Evolutionary conservation across 2,888 invertebrate species (phyloP).

Genomic region (Agriopis leucophaearia): DNA sequence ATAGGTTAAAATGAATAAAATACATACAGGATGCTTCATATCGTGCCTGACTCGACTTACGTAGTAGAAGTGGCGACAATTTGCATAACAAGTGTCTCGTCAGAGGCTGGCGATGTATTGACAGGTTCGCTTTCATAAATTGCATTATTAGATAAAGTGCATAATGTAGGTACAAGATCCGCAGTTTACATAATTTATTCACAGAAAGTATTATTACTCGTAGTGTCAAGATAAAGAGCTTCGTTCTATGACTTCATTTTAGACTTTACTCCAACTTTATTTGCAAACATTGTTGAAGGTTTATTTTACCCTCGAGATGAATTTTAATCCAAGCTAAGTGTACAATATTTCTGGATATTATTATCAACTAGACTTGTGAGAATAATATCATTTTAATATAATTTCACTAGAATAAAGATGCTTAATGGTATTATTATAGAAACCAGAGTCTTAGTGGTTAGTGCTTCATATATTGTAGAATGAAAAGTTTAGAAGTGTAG

Average conservation of each 20-base stretch:
- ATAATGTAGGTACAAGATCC: neutral
- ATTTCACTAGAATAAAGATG: neutral
- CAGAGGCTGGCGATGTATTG: neutral
- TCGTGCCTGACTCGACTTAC: neutral
- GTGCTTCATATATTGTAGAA: neutral
- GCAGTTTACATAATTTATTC: neutral
- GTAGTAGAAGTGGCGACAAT: constrained; percentile 1
- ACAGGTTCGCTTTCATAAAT: too few relatives aligned
- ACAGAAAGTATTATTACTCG: neutral
- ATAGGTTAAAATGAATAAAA: constrained; percentile 2
- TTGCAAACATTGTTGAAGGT: neutral
- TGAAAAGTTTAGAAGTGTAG: neutral
- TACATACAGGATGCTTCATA: constrained; percentile 7
- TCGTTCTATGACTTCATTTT: neutral
- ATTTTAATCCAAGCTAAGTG: constrained; percentile 11
- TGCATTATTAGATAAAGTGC: neutral
- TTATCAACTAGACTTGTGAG: neutral
- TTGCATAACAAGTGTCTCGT: constrained; percentile 18
- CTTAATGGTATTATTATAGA: neutral
- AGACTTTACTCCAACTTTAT: neutral
- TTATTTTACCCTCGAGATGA: constrained; percentile 2
- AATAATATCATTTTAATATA: constrained; percentile 1
- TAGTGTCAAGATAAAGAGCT: neutral
- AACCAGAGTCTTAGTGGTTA: neutral
- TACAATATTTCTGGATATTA: neutral